A percentile compares a stretch with the other conserved stretches of the same genome.
Evolutionary conservation across 2,797 vertebrate species (phyloP).

Genomic region (Rhabdophis nuchalis): DNA sequence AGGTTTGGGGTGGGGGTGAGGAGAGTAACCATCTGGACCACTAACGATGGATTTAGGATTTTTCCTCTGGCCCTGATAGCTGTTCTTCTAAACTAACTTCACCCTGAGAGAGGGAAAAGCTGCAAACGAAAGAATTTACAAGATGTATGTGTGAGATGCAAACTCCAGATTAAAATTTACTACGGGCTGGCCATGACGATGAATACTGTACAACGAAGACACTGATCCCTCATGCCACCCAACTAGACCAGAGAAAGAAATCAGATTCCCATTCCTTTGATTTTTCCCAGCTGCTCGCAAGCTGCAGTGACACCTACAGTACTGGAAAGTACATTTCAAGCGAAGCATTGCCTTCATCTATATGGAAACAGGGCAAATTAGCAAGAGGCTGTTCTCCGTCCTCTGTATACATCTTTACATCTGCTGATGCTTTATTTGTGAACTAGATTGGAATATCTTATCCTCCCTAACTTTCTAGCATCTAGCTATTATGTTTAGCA

Average conservation of each 20-base stretch:
- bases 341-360: neutral
- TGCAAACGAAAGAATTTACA: neutral
- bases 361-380: neutral
- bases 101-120: neutral
- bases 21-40: neutral
- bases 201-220: neutral
- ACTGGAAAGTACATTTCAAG: neutral
- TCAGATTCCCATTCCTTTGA: neutral
- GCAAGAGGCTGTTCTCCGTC: neutral
- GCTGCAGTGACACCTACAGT: constrained; percentile 23
- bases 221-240: neutral
- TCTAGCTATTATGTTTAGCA: neutral
- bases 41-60: neutral
- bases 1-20: neutral
- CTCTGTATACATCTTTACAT: neutral
- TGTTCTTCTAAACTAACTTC: neutral
- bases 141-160: neutral
- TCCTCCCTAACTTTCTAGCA: neutral
- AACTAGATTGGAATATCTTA: neutral
- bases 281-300: neutral
- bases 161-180: neutral
- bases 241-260: neutral
- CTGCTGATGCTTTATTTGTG: neutral
- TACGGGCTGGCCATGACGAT: neutral
- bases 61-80: neutral